Conservation (phyloP, 2,888 invertebrate species). For the Panzeria rudis region DNA sequence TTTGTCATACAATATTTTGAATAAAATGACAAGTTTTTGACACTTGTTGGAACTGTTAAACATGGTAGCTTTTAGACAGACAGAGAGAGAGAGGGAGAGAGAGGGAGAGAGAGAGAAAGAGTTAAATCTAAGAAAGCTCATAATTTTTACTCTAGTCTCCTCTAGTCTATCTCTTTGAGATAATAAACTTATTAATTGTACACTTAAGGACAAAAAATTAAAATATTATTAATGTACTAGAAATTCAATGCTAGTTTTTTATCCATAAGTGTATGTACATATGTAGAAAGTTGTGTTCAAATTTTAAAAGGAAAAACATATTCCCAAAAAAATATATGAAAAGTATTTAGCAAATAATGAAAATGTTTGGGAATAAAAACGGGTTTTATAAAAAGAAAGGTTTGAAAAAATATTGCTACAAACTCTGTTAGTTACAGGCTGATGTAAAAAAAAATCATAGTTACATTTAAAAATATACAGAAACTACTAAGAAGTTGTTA, state of each 20-base stretch:
- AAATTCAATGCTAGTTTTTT: conserved; percentile 30
- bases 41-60: conserved; percentile 61
- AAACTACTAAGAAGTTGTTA: conserved; percentile 34
- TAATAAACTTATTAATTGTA: conserved; percentile 39
- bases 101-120: neutral
- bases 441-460: conserved; percentile 70
- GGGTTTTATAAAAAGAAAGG: neutral
- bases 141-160: neutral
- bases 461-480: neutral
- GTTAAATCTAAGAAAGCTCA: neutral
- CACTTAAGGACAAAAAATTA: conserved; percentile 42
- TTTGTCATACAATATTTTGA: conserved; percentile 21
- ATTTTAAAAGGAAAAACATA: conserved; percentile 23
- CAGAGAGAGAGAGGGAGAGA: conserved; percentile 5
- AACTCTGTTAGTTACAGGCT: conserved; percentile 74
- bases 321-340: neutral
- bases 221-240: conserved; percentile 35
- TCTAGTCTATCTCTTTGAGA: neutral
- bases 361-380: conserved; percentile 39
- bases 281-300: conserved; percentile 64
- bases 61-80: conserved; percentile 22
- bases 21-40: conserved; percentile 20
- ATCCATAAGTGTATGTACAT: conserved; percentile 56
- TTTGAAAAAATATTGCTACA: neutral
- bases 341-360: conserved; percentile 49